Evolutionary conservation across 2,797 vertebrate species (phyloP).

Genomic region (Chanos chanos): DNA sequence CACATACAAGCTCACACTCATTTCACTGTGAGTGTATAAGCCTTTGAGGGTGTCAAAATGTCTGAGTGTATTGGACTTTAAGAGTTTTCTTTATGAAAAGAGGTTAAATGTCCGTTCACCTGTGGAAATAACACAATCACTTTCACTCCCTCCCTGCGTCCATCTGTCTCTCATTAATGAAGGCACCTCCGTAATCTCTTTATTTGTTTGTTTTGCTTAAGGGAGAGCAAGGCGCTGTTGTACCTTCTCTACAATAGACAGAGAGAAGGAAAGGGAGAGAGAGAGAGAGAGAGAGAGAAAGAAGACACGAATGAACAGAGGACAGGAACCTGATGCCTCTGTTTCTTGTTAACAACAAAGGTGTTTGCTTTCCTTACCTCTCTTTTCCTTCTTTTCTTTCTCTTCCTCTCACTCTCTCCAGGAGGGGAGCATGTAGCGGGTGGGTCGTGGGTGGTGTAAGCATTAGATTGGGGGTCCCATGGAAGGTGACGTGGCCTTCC

Average conservation of each 20-base stretch:
- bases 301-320: too few relatives aligned
- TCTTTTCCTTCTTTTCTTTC: conserved; percentile 46
- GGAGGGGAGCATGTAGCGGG: conserved; percentile 32
- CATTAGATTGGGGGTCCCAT: conserved; percentile 23
- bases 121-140: conserved; percentile 17
- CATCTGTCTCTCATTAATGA: conserved; percentile 44
- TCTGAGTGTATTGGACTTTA: too few relatives aligned
- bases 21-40: too few relatives aligned
- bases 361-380: conserved; percentile 51
- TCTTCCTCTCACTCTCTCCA: conserved; percentile 40
- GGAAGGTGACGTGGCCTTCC: conserved; percentile 37
- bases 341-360: conserved; percentile 49
- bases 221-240: conserved; percentile 26
- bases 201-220: conserved; percentile 46
- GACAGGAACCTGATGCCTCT: conserved; percentile 44
- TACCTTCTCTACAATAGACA: conserved; percentile 9
- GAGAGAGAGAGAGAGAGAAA: conserved; percentile 18
- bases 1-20: too few relatives aligned
- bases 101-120: conserved; percentile 17
- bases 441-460: conserved; percentile 39
- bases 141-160: conserved; percentile 17
- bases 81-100: conserved; percentile 8
- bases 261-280: neutral
- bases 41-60: too few relatives aligned
- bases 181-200: conserved; percentile 36